Base-by-base conservation (phyloP, 2,888 invertebrate species). In the Tachina lurida region DNA sequence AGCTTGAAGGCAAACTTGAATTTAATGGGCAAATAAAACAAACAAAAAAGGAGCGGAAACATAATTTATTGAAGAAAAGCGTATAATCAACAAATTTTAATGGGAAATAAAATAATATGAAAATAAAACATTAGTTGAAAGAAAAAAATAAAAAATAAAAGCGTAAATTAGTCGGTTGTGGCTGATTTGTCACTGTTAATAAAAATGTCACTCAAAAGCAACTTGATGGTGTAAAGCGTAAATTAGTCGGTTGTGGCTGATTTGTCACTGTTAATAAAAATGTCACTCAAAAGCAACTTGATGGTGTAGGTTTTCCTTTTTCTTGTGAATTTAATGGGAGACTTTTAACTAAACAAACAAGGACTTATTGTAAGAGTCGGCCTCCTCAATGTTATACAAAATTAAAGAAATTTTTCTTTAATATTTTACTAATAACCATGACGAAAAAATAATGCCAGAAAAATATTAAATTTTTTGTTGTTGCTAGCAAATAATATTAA, bases 201-300 rank as follows among this genome's bases (percentile, higher is more conserved):
- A 83, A 83, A 82, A 77, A 71, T 70, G 77, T 77, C 82, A 77
- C 43, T 77, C 41, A 56, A 83, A 71, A 17, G 39, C 15, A 49
- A 31, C 58, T 15, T 62, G n/a, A 56, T 19, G 5, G 19, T 47
- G 0, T 58, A 7, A n/a, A n/a, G n/a, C n/a, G n/a, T n/a, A n/a
- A 76, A 81, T 62, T 70, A 47, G 54, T 70, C 49, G 22, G 45
- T 60, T 77, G 65, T 52, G 65, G 60, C 19, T 67, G 77, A 73
- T 77, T 83, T 83, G 82, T 77, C 52, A 39, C 19, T 77, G 52
- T 60, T 83, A 65, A 65, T 71, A 83, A 83, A 82, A 77, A 71
- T 70, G 77, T 77, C 82, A 77, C 43, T 77, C 41, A 56, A 83
- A 71, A 17, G 39, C 15, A 49, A 31, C 58, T 15, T 62, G n/a